Conservation (phyloP, 2,113 vertebrate genomes). For the Petromus typicus region DNA sequence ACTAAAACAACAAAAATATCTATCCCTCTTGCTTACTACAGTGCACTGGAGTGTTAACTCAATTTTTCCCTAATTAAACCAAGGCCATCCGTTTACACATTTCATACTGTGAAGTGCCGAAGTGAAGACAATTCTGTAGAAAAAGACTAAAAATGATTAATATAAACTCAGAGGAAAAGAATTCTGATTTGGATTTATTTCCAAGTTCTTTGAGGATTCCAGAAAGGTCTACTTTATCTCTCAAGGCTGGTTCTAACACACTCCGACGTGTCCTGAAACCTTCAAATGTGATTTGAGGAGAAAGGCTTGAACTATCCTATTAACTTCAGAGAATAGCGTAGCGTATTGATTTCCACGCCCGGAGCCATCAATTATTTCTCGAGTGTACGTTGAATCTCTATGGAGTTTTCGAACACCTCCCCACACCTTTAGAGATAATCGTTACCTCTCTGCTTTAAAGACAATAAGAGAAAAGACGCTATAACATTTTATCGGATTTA, state of each 20-base stretch:
- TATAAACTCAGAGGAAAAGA: slow-evolving; percentile 30
- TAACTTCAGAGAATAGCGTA: background rate
- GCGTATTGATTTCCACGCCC: background rate
- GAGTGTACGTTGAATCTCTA: background rate
- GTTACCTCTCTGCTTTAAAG: background rate
- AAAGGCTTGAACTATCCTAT: background rate
- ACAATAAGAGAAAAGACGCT: background rate
- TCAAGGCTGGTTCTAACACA: background rate
- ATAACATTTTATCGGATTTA: background rate
- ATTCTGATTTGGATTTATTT: slow-evolving; percentile 19
- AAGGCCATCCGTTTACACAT: background rate
- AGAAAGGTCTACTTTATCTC: background rate
- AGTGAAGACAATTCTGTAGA: slow-evolving; percentile 37
- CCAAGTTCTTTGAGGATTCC: background rate
- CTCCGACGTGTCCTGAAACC: background rate
- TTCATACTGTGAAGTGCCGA: background rate
- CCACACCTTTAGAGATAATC: slow-evolving; percentile 23
- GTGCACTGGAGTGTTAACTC: slow-evolving; percentile 1
- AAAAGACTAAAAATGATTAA: slow-evolving; percentile 30
- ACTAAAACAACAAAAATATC: background rate
- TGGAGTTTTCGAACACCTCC: background rate
- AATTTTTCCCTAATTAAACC: slow-evolving; percentile 56
- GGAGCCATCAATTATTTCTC: background rate
- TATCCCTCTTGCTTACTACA: background rate
- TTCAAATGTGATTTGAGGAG: background rate